Base-by-base conservation (phyloP, 2,888 invertebrate genomes). In the Pachydiplax longipennis region DNA sequence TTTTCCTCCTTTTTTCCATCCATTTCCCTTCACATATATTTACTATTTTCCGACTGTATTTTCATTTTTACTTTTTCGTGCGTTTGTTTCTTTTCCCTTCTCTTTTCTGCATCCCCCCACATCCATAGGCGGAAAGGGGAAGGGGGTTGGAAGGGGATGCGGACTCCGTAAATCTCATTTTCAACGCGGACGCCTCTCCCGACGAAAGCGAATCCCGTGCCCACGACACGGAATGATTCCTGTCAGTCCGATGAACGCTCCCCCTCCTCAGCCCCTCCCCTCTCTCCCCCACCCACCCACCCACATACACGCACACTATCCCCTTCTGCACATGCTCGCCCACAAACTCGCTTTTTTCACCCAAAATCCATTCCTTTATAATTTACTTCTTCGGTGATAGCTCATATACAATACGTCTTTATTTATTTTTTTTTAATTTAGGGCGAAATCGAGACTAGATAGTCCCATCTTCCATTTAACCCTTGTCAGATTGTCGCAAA, bases 211-310 rank as follows among this genome's bases (percentile, higher is more conserved):
- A 87, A 87, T 87, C 87, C 87, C 61, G 87, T 87, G 87, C 87
- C 87, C 87, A 87, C 87, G 87, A 87, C 87, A 87, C 87, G 87
- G 87, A 87, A 87, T 87, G 87, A 87, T 87, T 87, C 87, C 87
- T 87, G 87, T 87, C 87, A 87, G 58, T 65, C 92, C 93, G 93
- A 93, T 93, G 93, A 93, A 93, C 92, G 92, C 92, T 91, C 92
- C 91, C 92, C 92, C 92, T 92, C 92, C 92, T 93, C 92, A 92
- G 91, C 92, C 91, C 91, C 90, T 91, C 91, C 92, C 90, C 91
- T 91, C 87, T 73, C 80, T 44, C 65, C 81, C 91, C 90, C 80
- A 91, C 91, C 91, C n/a, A n/a, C n/a, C 93, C 92, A 92, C 92
- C 6, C 58, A 2, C 31, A 4, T 35, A 15, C 37, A 10, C 83